Percentiles rank a stretch among this genome's conserved stretches.
Evolutionary conservation across 2,113 vertebrate genomes (phyloP).

Genomic region (Arizona elegans): DNA sequence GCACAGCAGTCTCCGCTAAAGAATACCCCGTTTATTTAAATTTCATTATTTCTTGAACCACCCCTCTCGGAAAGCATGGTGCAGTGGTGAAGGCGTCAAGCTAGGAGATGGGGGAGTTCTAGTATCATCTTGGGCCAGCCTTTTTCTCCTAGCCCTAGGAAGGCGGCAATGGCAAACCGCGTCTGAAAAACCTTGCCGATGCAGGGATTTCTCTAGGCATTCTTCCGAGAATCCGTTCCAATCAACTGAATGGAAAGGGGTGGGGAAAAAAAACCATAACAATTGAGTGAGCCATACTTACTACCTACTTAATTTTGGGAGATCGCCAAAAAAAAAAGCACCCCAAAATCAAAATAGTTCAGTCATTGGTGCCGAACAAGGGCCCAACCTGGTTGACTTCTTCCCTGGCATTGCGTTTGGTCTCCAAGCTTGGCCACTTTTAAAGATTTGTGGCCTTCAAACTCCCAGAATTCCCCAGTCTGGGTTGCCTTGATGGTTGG

Average conservation of each 20-base stretch:
- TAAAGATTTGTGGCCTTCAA: neutral
- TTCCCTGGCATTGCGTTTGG: neutral
- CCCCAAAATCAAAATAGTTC: neutral
- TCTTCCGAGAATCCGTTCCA: neutral
- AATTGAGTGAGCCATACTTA: too few relatives aligned
- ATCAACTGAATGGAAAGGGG: too few relatives aligned
- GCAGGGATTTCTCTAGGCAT: too few relatives aligned
- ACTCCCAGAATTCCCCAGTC: neutral
- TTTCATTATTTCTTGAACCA: too few relatives aligned
- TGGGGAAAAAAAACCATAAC: too few relatives aligned
- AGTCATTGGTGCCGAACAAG: accelerated
- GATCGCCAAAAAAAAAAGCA: too few relatives aligned
- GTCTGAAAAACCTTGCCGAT: neutral
- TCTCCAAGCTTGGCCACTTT: neutral
- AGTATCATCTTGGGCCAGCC: neutral
- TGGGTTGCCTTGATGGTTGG: neutral
- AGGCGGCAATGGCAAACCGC: neutral
- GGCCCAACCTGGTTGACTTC: neutral
- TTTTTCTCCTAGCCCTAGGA: neutral
- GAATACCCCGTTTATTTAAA: too few relatives aligned
- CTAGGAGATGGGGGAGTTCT: neutral
- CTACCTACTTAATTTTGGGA: neutral
- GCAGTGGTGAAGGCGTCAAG: too few relatives aligned
- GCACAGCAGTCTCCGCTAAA: too few relatives aligned
- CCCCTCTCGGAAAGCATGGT: too few relatives aligned